Evolutionary conservation across 2,113 vertebrate genomes (phyloP).

Genomic region (Pachyramphus minor): DNA sequence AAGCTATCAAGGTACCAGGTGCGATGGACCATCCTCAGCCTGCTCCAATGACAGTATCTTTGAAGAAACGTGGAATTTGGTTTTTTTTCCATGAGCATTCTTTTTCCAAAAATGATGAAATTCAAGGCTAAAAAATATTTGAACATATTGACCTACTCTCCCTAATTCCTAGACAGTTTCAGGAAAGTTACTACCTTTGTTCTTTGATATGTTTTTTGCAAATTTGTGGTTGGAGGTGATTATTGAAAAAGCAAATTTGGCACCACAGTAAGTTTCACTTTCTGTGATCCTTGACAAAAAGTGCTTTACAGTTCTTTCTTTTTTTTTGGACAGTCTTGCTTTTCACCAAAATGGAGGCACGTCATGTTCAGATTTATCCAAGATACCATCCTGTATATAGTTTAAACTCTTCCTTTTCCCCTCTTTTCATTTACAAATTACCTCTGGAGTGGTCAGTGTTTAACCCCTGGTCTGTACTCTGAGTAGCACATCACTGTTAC

Average conservation of each 20-base stretch:
- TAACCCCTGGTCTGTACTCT: neutral
- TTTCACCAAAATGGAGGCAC: neutral
- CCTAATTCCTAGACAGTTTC: neutral
- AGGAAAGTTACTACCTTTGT: neutral
- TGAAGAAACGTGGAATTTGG: neutral
- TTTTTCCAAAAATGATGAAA: neutral
- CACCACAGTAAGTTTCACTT: neutral
- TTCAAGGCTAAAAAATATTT: neutral
- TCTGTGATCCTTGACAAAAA: neutral
- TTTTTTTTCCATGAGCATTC: neutral
- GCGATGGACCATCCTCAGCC: neutral
- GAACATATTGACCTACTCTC: neutral
- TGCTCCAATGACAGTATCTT: neutral
- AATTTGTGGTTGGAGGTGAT: neutral
- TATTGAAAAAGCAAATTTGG: neutral
- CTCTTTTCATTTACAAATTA: neutral
- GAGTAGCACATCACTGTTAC: neutral
- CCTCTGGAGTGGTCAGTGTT: neutral
- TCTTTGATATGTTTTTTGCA: neutral
- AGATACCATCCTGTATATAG: neutral
- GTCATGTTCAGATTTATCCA: neutral
- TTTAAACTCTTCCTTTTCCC: neutral
- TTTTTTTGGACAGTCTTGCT: neutral
- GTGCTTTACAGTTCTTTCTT: neutral
- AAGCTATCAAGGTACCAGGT: neutral